These are phyloP conservation scores for Drosophila suzukii DNA, from an alignment of 1,140 invertebrate genomes.

Conservation along the genomic window DNA sequence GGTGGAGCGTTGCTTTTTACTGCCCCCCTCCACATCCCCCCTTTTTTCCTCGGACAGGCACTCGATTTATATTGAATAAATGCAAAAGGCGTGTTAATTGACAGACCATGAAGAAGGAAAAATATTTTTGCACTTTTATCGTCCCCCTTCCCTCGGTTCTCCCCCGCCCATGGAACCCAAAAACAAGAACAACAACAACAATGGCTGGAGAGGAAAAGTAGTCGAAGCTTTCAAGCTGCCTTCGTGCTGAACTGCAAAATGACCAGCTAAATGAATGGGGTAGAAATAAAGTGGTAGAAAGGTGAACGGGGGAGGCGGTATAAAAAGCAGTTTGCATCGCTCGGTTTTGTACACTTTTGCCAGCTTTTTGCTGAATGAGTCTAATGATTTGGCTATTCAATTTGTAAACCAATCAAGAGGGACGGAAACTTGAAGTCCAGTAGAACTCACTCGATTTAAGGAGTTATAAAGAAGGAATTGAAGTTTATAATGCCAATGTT, in stretches of 20 bases:
- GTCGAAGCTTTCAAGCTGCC: slow-evolving; percentile 25
- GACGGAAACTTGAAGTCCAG: background rate
- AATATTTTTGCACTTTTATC: slow-evolving; percentile 75
- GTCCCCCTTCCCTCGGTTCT: background rate
- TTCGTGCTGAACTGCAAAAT: slow-evolving; percentile 46
- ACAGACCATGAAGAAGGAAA: slow-evolving; percentile 78
- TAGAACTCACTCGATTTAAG: background rate
- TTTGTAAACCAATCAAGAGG: slow-evolving; percentile 14
- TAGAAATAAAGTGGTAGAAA: slow-evolving; percentile 5
- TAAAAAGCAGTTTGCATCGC: slow-evolving; percentile 11
- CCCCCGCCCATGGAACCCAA: background rate
- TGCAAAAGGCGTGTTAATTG: slow-evolving; percentile 82
- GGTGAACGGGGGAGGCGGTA: background rate
- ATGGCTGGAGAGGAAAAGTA: slow-evolving; percentile 6
- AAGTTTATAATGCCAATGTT: background rate
- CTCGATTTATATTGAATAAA: slow-evolving; percentile 82
- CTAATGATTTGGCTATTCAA: slow-evolving; percentile 16
- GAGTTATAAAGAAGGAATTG: background rate
- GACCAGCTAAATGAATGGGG: slow-evolving; percentile 38
- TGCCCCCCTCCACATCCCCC: background rate
- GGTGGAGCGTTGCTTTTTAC: slow-evolving; percentile 37
- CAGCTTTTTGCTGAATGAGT: slow-evolving; percentile 7
- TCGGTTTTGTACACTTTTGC: slow-evolving; percentile 7
- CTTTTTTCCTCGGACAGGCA: slow-evolving; percentile 8
- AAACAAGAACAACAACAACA: slow-evolving; percentile 11